phyloP scores from a whole-genome alignment of 2,888 invertebrate species.

The Mellilla xanthometata region DNA sequence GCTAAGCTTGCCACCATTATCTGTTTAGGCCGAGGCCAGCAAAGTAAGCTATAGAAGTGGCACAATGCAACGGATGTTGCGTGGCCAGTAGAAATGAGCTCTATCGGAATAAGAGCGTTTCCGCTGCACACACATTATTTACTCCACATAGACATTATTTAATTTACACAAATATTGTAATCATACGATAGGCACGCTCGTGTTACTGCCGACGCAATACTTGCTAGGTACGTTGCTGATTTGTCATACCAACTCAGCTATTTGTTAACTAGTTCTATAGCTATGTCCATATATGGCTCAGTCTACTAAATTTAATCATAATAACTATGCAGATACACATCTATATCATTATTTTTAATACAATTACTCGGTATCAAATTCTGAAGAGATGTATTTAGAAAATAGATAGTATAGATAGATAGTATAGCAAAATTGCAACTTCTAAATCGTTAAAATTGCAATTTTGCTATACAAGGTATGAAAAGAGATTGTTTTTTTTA shows the following conservation, averaged over 20 bases:
- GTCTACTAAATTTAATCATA: too few relatives aligned
- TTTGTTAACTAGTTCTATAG: constrained; percentile 18
- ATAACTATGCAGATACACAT: too few relatives aligned
- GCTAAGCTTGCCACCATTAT: constrained; percentile 1
- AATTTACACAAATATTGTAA: constrained; percentile 32
- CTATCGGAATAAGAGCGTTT: constrained; percentile 61
- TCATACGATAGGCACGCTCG: constrained; percentile 14
- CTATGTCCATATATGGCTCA: constrained; percentile 23
- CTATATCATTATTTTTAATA: too few relatives aligned
- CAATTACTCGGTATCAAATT: too few relatives aligned
- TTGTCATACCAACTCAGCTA: constrained; percentile 14
- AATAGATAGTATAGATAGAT: too few relatives aligned
- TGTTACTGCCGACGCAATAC: constrained; percentile 19
- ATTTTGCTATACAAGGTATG: too few relatives aligned
- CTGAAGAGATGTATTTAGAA: too few relatives aligned
- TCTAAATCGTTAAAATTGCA: too few relatives aligned
- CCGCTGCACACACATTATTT: constrained; percentile 47
- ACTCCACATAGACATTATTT: constrained; percentile 13
- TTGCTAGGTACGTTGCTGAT: constrained; percentile 5
- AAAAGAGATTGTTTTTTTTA: too few relatives aligned
- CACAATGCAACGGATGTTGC: constrained; percentile 70
- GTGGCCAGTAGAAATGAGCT: constrained; percentile 40
- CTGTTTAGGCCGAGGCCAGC: neutral
- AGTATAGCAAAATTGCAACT: too few relatives aligned
- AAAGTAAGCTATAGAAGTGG: constrained; percentile 41